Evolutionary conservation across 2,888 invertebrate genomes (phyloP).

Genomic region (Coenonympha glycerion): DNA sequence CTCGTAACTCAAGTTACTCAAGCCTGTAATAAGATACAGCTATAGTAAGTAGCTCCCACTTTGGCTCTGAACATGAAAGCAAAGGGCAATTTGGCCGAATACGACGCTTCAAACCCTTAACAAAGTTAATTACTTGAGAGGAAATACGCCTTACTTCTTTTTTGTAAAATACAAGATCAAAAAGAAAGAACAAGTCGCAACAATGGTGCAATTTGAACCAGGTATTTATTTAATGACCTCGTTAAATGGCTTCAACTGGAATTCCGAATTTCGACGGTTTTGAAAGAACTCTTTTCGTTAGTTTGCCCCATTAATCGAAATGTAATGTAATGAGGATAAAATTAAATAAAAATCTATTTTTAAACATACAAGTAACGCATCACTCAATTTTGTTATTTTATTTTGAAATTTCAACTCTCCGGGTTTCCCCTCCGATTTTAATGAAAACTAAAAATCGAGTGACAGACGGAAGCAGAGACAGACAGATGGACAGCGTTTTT

Average conservation of each 20-base stretch:
- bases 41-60: constrained; percentile 14
- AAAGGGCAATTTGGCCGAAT: constrained; percentile 22
- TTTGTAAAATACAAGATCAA: constrained; percentile 21
- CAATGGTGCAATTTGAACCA: constrained; percentile 12
- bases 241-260: background rate
- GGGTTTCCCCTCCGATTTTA: no score
- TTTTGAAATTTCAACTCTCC: no score
- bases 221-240: background rate
- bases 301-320: background rate
- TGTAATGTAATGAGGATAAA: no score
- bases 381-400: no score
- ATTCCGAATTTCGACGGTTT: background rate
- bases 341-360: no score
- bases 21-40: constrained; percentile 17
- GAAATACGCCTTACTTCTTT: constrained; percentile 15
- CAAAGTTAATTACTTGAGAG: constrained; percentile 26
- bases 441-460: no score
- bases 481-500: no score
- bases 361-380: no score
- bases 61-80: constrained; percentile 20
- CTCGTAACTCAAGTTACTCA: no score
- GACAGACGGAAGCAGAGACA: no score
- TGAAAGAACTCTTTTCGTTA: no score
- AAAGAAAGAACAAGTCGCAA: constrained; percentile 5
- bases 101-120: constrained; percentile 24